Evolutionary conservation across 2,888 invertebrate species (phyloP), one percentile per base, ranked within the genome.

Genomic region (Dichetophora obliterata): DNA sequence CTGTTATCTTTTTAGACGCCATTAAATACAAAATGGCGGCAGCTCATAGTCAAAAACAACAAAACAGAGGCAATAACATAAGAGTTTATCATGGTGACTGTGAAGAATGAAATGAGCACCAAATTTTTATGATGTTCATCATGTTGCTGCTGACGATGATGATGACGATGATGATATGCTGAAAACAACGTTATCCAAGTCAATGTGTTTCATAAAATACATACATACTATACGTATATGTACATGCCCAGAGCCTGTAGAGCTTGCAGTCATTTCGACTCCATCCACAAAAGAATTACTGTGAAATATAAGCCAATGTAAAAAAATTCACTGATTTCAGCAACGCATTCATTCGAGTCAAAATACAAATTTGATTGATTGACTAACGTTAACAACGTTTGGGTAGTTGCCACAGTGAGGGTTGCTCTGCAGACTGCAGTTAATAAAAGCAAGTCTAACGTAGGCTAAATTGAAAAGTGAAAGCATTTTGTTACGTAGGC

Each of bases 351-450:
- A 68, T 22, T 48, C 68, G 48, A 24, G 68, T 24, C 68, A 50
- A 48, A 68, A 68, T 68, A 48, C 27, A 68, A 68, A 68, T 68
- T 68, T 68, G 68, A 68, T 68, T 68, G 68, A 68, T 68, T 68
- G 68, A 68, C 68, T 68, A 22, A 31, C 27, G 59, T 16, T 27
- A 59, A 27, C 52, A 50, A 24, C 5, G 68, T 68, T 68, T 50
- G 68, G 68, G 50, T 1, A 34, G 31, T 24, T 50, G 50, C 43
- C 63, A 65, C 31, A 27, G 34, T 8, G 34, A 34, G 63, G 34
- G 63, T 37, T 65, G 31, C 63, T 3, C 19, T 34, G 31, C 2
- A 27, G n/a, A 16, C 34, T 34, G n/a, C 63, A 65, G 43, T 43
- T 43, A 43, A 43, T 43, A 43, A 43, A 43, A 43, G 14, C 14